Percentiles rank a stretch among this genome's conserved stretches.
These are phyloP conservation scores for Batillaria attramentaria DNA, from an alignment of 1,140 invertebrate species.

Conservation along the genomic window DNA sequence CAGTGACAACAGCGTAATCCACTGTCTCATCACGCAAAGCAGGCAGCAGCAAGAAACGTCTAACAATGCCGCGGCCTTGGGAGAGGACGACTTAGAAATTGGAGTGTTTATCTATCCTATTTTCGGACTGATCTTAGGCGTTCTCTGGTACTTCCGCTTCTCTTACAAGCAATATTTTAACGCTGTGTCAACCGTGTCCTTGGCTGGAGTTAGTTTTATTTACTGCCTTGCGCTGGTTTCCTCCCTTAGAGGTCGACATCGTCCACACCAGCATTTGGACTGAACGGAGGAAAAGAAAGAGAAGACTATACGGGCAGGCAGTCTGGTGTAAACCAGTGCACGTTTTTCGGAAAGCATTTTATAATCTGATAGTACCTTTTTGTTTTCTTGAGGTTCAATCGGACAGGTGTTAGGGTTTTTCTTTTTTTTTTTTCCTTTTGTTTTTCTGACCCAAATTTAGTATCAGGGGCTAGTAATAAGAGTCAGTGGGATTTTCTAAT, in stretches of 20 bases:
- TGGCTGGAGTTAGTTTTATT: slow-evolving; percentile 77
- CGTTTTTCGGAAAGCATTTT: no score
- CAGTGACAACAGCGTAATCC: slow-evolving; percentile 89
- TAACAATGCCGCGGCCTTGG: background rate
- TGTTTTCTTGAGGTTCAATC: no score
- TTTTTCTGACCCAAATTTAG: no score
- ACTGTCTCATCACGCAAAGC: slow-evolving; percentile 80
- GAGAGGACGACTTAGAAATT: slow-evolving; percentile 53
- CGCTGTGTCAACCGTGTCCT: slow-evolving; percentile 76
- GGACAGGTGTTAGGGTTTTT: no score
- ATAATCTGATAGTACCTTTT: no score
- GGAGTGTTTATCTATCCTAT: slow-evolving; percentile 71
- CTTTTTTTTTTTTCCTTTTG: no score
- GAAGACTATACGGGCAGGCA: no score
- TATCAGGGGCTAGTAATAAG: no score
- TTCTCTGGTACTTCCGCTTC: slow-evolving; percentile 79
- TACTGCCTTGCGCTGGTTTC: slow-evolving; percentile 72
- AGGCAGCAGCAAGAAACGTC: slow-evolving; percentile 29
- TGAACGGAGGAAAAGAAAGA: background rate
- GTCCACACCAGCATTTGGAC: slow-evolving; percentile 16
- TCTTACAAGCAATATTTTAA: slow-evolving; percentile 78
- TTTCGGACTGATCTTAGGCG: slow-evolving; percentile 74
- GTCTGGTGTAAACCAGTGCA: no score
- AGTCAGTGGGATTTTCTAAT: no score
- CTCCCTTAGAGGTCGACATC: slow-evolving; percentile 22